Conservation (phyloP, 1,140 invertebrate genomes). For the Euglossa dilemma region DNA sequence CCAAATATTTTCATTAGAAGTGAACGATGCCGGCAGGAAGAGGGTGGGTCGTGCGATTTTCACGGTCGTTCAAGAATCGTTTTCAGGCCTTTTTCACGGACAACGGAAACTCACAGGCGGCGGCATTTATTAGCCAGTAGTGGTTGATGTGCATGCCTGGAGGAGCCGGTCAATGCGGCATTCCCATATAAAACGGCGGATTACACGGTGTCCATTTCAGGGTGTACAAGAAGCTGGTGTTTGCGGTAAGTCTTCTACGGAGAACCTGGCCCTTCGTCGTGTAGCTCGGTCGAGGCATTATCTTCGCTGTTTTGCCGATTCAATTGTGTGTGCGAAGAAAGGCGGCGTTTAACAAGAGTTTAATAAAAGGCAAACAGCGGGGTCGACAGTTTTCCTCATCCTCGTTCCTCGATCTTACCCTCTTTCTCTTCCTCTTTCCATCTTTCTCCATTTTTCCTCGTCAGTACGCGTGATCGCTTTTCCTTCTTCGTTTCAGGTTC, state of each 20-base stretch:
- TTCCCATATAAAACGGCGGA: conserved; percentile 65
- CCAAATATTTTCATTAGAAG: conserved; percentile 77
- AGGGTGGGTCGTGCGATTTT: conserved; percentile 46
- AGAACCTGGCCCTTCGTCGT: conserved; percentile 49
- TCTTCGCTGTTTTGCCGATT: conserved; percentile 81
- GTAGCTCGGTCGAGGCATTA: conserved; percentile 69
- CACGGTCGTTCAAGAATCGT: conserved; percentile 34
- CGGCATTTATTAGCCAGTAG: conserved; percentile 35
- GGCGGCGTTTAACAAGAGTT: conserved; percentile 82
- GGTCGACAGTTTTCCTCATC: conserved; percentile 47
- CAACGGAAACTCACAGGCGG: neutral
- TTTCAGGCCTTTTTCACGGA: neutral
- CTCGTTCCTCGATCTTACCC: conserved; percentile 50
- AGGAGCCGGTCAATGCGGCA: conserved; percentile 48
- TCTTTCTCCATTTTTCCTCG: conserved; percentile 20
- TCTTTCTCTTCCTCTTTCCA: conserved; percentile 44
- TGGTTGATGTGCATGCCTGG: conserved; percentile 41
- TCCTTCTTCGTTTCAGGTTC: neutral
- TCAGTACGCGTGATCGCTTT: neutral
- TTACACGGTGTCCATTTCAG: conserved; percentile 80
- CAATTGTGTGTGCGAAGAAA: conserved; percentile 81
- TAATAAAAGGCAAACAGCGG: conserved; percentile 82
- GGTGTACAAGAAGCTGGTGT: conserved; percentile 64
- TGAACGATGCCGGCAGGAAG: conserved; percentile 21
- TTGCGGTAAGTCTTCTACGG: conserved; percentile 61